A percentile compares a stretch with the other conserved stretches of the same genome.
phyloP scores from a whole-genome alignment of 2,113 vertebrate genomes.

The Halichoerus grypus region DNA sequence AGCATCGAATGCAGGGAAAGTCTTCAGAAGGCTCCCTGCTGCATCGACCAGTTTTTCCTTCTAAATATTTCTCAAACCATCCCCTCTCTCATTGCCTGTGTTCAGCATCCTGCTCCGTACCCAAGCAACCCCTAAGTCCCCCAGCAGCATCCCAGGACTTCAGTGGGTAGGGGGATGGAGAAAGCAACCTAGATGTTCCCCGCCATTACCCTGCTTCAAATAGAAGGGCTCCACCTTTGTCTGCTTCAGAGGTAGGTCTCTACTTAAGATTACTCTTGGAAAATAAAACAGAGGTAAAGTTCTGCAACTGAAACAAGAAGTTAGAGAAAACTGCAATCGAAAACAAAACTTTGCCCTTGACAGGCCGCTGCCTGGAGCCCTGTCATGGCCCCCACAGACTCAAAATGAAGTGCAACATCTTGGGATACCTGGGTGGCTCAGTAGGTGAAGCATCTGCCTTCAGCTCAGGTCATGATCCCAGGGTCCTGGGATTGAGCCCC shows the following conservation, averaged over 20 bases:
- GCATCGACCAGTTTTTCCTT: not conserved
- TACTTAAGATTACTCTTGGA: not conserved
- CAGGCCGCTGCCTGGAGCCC: not conserved
- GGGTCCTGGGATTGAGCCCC: too few species aligned
- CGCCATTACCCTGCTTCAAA: not conserved
- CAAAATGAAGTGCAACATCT: not conserved
- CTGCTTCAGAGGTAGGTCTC: too few species aligned
- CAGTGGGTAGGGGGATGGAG: too few species aligned
- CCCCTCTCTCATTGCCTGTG: not conserved
- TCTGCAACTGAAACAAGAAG: not conserved
- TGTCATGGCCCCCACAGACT: not conserved
- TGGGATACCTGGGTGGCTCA: too few species aligned
- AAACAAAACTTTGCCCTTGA: not conserved
- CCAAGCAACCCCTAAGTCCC: not conserved
- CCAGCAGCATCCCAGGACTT: not conserved
- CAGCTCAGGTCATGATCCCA: too few species aligned
- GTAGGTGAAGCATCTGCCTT: too few species aligned
- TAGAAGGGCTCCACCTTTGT: not conserved
- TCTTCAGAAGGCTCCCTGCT: not conserved
- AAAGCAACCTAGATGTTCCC: not conserved
- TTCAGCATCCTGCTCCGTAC: rapidly evolving
- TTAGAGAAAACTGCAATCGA: not conserved
- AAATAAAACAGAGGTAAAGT: not conserved
- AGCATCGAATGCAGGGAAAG: not conserved
- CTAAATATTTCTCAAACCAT: not conserved